phyloP scores from a whole-genome alignment of 1,140 invertebrate genomes.

The Chironomus tepperi region DNA sequence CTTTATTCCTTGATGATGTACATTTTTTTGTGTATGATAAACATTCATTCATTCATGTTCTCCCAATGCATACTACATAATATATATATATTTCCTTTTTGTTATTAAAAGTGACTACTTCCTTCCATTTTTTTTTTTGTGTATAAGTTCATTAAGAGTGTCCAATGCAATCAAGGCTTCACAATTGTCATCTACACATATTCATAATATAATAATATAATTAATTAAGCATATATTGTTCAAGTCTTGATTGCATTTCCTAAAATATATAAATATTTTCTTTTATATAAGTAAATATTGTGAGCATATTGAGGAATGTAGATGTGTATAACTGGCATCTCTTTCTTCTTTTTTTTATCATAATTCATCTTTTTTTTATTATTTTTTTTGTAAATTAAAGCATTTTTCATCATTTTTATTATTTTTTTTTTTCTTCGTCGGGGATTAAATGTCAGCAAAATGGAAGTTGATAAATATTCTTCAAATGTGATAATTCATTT shows the following conservation, averaged over 20 bases:
- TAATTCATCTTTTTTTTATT: background rate
- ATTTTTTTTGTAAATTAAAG: background rate
- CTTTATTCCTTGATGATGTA: background rate
- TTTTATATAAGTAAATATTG: background rate
- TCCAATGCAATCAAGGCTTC: background rate
- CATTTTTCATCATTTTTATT: conserved; percentile 6
- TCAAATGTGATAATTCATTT: no score
- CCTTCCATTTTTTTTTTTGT: no score
- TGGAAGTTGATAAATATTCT: no score
- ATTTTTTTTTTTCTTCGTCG: background rate
- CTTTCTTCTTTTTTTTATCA: background rate
- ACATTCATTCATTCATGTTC: background rate
- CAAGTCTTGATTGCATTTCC: background rate
- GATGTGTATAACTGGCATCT: conserved; percentile 6
- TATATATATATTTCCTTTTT: no score
- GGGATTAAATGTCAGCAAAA: background rate
- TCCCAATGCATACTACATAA: background rate
- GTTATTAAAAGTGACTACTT: no score
- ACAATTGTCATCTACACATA: background rate
- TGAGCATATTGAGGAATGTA: conserved; percentile 6
- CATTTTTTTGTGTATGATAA: no score
- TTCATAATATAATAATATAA: background rate
- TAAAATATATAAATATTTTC: background rate
- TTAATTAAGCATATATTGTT: background rate
- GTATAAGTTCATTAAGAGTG: no score